Conservation (phyloP, 2,888 invertebrate species). For the Augochlorella aurata region DNA sequence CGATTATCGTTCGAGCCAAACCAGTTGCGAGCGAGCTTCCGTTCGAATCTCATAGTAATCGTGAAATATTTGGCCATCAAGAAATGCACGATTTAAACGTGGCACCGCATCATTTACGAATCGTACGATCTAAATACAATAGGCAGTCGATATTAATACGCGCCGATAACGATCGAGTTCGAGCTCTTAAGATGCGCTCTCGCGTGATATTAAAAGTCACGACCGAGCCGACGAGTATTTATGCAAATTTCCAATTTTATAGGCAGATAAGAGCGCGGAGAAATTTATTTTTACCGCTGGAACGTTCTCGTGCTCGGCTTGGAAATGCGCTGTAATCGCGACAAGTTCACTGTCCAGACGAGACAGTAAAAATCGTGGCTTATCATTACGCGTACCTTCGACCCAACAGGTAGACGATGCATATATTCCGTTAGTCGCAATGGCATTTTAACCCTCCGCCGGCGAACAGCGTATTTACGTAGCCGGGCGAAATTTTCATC, state of each 20-base stretch:
- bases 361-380: too few relatives aligned
- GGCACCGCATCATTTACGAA: not conserved
- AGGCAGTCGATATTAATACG: not conserved
- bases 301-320: too few relatives aligned
- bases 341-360: not conserved
- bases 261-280: too few relatives aligned
- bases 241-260: not conserved
- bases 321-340: not conserved
- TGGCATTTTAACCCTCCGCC: too few relatives aligned
- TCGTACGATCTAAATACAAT: not conserved
- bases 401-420: too few relatives aligned
- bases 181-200: not conserved
- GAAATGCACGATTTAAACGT: not conserved
- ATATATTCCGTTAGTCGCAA: too few relatives aligned
- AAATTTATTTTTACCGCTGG: too few relatives aligned
- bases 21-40: not conserved
- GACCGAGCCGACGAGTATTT: not conserved
- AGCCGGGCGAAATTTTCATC: too few relatives aligned
- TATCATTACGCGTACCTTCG: too few relatives aligned
- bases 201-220: not conserved
- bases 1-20: conserved; percentile 11
- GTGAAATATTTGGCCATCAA: not conserved
- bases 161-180: not conserved
- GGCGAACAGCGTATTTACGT: too few relatives aligned
- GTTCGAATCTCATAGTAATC: not conserved